Evolutionary conservation across 2,797 vertebrate genomes (phyloP).

Genomic region (Rachycentron canadum): DNA sequence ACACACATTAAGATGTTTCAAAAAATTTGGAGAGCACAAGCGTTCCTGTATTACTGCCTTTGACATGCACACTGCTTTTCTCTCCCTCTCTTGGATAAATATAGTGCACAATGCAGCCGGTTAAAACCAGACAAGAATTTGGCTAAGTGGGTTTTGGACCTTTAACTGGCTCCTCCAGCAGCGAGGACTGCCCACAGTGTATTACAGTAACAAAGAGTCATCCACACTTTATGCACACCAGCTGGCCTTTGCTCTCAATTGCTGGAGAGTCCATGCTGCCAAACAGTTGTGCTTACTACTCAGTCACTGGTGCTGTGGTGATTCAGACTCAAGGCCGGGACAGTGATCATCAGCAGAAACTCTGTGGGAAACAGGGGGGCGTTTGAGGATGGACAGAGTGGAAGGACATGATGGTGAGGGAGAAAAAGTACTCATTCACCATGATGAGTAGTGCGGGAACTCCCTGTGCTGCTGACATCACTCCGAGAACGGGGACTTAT

Average conservation of each 20-base stretch:
- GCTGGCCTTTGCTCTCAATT: conserved; percentile 51
- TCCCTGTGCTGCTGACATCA: conserved; percentile 68
- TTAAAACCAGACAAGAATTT: conserved; percentile 55
- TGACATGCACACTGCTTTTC: conserved; percentile 71
- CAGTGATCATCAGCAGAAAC: conserved; percentile 14
- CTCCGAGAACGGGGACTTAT: conserved; percentile 34
- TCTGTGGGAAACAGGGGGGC: conserved; percentile 78
- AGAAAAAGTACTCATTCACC: conserved; percentile 32
- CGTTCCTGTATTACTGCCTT: conserved; percentile 85
- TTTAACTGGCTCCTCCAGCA: conserved; percentile 42
- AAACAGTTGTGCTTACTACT: conserved; percentile 70
- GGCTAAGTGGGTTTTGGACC: conserved; percentile 41
- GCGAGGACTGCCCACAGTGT: conserved; percentile 17
- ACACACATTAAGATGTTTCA: conserved; percentile 40
- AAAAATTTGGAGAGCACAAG: conserved; percentile 44
- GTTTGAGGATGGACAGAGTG: conserved; percentile 60
- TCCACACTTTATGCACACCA: conserved; percentile 56
- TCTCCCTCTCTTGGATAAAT: conserved; percentile 70
- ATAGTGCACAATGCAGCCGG: conserved; percentile 63
- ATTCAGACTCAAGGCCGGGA: conserved; percentile 41
- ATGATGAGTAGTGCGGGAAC: conserved; percentile 57
- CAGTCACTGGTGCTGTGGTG: conserved; percentile 37
- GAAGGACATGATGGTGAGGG: conserved; percentile 25
- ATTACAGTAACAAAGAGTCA: conserved; percentile 68
- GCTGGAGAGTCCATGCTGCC: conserved; percentile 28